Evolutionary conservation across 2,888 invertebrate species (phyloP).

Genomic region (Aphodius granarius): DNA sequence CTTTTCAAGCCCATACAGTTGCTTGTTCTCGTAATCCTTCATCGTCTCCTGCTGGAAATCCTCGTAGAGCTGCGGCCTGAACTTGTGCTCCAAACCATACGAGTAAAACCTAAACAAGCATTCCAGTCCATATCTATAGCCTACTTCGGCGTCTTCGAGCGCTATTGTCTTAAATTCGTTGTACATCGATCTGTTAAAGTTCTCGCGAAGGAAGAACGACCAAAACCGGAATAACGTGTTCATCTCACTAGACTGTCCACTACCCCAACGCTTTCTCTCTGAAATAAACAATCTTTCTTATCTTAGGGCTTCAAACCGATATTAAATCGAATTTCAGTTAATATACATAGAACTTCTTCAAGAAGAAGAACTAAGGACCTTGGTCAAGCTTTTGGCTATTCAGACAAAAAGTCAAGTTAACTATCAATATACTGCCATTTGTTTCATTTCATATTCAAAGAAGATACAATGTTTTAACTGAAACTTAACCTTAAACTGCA

Average conservation of each 20-base stretch:
- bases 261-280: constrained; percentile 92
- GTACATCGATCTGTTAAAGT: constrained; percentile 98
- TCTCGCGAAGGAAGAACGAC: constrained; percentile 98
- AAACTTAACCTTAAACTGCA: too few species aligned
- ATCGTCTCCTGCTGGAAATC: constrained; percentile 86
- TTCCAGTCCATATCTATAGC: constrained; percentile 86
- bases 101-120: constrained; percentile 95
- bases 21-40: constrained; percentile 84
- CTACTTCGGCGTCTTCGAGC: constrained; percentile 88
- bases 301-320: too few species aligned
- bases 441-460: too few species aligned
- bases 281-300: too few species aligned
- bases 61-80: constrained; percentile 91
- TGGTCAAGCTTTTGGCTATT: too few species aligned
- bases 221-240: constrained; percentile 99
- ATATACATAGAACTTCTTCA: too few species aligned
- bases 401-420: too few species aligned
- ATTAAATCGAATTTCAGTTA: too few species aligned
- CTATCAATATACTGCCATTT: too few species aligned
- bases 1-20: constrained; percentile 97
- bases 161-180: constrained; percentile 91
- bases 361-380: too few species aligned
- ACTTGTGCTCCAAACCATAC: constrained; percentile 95
- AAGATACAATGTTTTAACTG: too few species aligned
- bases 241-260: constrained; percentile 98